Percentiles rank a stretch among this genome's conserved stretches.
Evolutionary conservation across 1,140 invertebrate species (phyloP).

Genomic region (Danaus melanippus): DNA sequence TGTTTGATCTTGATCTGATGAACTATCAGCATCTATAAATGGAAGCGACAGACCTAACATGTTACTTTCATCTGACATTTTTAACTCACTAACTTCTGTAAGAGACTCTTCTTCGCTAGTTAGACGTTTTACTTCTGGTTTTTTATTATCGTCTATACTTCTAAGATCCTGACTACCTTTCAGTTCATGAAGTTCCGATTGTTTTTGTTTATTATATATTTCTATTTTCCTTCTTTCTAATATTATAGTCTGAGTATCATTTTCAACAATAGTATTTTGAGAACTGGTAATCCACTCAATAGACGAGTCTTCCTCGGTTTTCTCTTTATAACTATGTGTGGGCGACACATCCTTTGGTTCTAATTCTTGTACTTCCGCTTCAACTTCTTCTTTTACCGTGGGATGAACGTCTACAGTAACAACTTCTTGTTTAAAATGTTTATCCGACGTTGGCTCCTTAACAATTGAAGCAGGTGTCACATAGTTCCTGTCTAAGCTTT

Average conservation of each 20-base stretch:
- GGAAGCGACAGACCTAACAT: slow-evolving; percentile 57
- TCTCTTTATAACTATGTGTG: slow-evolving; percentile 58
- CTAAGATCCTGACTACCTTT: slow-evolving; percentile 55
- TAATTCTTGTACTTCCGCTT: slow-evolving; percentile 45
- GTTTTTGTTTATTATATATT: slow-evolving; percentile 68
- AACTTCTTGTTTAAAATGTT: slow-evolving; percentile 66
- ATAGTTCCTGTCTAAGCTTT: slow-evolving; percentile 74
- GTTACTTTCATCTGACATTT: slow-evolving; percentile 68
- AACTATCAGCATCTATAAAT: slow-evolving; percentile 69
- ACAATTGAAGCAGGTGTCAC: slow-evolving; percentile 51
- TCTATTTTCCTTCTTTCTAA: slow-evolving; percentile 75
- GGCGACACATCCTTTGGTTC: slow-evolving; percentile 55
- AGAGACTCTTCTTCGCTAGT: slow-evolving; percentile 78
- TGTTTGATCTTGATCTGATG: slow-evolving; percentile 67
- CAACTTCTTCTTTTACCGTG: slow-evolving; percentile 52
- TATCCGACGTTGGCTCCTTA: slow-evolving; percentile 32
- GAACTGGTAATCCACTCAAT: slow-evolving; percentile 65
- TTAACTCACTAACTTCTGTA: slow-evolving; percentile 75
- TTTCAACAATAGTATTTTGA: slow-evolving; percentile 66
- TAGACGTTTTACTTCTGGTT: slow-evolving; percentile 64
- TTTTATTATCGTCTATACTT: slow-evolving; percentile 38
- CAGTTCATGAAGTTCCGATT: slow-evolving; percentile 52
- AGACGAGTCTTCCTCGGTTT: slow-evolving; percentile 62
- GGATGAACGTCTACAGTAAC: slow-evolving; percentile 67
- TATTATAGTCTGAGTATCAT: slow-evolving; percentile 75